phyloP scores from a whole-genome alignment of 2,888 invertebrate species.

The Troides aeacus region DNA sequence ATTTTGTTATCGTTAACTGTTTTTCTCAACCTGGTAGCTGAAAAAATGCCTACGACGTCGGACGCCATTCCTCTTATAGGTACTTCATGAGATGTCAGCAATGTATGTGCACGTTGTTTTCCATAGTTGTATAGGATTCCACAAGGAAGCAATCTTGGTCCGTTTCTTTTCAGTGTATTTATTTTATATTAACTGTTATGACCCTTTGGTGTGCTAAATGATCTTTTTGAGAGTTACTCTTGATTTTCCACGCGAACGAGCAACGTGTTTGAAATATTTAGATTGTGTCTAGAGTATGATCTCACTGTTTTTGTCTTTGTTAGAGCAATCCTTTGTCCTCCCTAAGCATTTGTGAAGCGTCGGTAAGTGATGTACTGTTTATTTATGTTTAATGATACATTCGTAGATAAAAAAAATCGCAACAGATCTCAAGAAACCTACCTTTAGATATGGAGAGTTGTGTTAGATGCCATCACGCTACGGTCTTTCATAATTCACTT shows the following conservation, averaged over 20 bases:
- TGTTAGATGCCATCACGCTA: slow-evolving; percentile 33
- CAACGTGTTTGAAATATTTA: slow-evolving; percentile 49
- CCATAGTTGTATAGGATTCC: slow-evolving; percentile 29
- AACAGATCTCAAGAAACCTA: background rate
- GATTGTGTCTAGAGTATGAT: slow-evolving; percentile 56
- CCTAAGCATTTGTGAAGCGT: slow-evolving; percentile 5
- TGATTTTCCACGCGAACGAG: slow-evolving; percentile 44
- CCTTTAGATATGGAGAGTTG: slow-evolving; percentile 44
- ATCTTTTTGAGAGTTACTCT: slow-evolving; percentile 3
- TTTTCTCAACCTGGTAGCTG: slow-evolving; percentile 98
- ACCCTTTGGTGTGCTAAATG: slow-evolving; percentile 19
- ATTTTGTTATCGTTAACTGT: slow-evolving; percentile 98
- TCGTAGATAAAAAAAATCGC: no score
- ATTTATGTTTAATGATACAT: background rate
- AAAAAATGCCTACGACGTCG: slow-evolving; percentile 95
- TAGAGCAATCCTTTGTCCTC: slow-evolving; percentile 21
- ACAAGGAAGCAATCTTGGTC: slow-evolving; percentile 32
- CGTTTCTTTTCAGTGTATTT: slow-evolving; percentile 10
- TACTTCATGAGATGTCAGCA: slow-evolving; percentile 57
- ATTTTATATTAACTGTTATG: slow-evolving; percentile 35
- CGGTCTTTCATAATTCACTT: background rate
- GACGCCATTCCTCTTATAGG: slow-evolving; percentile 92
- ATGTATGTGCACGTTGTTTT: slow-evolving; percentile 48
- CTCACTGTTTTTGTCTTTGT: slow-evolving; percentile 43
- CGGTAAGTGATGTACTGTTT: slow-evolving; percentile 14